Base-by-base conservation (phyloP, 2,888 invertebrate species). In the Catocala nupta region DNA sequence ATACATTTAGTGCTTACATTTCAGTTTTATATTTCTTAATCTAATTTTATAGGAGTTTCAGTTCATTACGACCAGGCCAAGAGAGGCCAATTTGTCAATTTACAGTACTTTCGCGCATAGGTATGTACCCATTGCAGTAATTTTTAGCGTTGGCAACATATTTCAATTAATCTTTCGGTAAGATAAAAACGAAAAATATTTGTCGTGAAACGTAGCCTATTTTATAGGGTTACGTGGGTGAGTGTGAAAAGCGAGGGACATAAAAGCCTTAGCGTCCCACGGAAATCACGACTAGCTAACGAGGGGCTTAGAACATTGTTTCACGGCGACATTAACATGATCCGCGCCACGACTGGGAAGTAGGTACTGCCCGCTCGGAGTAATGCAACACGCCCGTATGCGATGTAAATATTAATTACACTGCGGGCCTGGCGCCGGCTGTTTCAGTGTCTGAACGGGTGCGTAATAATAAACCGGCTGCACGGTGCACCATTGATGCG, bases 321-420 rank as follows among this genome's bases (percentile, higher is more conserved):
- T 44, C 34, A 57, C 44, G 16, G 45, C 34, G 58, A 50, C 54
- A 65, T 67, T 64, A 70, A 58, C 55, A 62, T 12, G 59, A 56
- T 66, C 54, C 57, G 51, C 54, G 50, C 47, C 56, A 61, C 56
- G 54, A 50, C 56, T 13, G 53, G 56, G 39, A 51, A 59, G 10
- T n/a, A n/a, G n/a, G n/a, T 12, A n/a, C 45, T 34, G n/a, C 4
- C 50, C 34, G n/a, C 12, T 51, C 13, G 34, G 70, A 73, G 80
- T 77, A 79, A 81, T 82, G 79, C 81, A 78, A 54, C 72, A 67
- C 71, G 75, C 75, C 70, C 71, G 79, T 71, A 68, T 80, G 81
- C 79, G 80, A 77, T 76, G 76, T 83, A 78, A 81, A 88, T 85
- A 85, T 82, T 85, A 87, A 87, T 85, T 79, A 79, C 65, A 69